These are phyloP conservation scores for Pachypanchax playfairii DNA, from an alignment of 2,113 vertebrate species.

Conservation along the genomic window DNA sequence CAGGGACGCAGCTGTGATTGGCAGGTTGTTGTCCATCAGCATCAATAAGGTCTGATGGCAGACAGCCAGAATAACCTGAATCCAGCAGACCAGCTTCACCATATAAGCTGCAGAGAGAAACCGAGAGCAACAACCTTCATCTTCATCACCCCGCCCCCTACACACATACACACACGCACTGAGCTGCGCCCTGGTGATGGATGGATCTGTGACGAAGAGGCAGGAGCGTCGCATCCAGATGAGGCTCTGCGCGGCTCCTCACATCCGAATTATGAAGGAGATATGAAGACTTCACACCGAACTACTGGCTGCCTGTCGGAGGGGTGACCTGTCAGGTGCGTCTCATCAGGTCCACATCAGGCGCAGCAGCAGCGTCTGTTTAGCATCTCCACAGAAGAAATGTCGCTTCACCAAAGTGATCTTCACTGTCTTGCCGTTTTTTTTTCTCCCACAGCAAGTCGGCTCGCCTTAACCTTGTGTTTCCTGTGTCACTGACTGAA, in stretches of 20 bases:
- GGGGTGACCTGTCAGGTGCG: constrained; percentile 50
- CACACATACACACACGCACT: not conserved
- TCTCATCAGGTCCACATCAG: constrained; percentile 29
- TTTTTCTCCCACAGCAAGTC: constrained; percentile 1
- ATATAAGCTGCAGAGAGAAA: not conserved
- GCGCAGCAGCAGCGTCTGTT: constrained; percentile 34
- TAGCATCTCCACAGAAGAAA: constrained; percentile 27
- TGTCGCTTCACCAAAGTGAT: constrained; percentile 44
- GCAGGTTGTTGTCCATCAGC: no score
- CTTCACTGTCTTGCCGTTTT: constrained; percentile 11
- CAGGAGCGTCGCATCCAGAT: constrained; percentile 23
- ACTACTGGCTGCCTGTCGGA: no score
- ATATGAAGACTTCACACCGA: not conserved
- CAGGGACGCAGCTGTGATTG: no score
- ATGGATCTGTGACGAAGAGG: constrained; percentile 19
- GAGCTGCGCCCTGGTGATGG: constrained; percentile 7
- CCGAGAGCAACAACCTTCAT: constrained; percentile 13
- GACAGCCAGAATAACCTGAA: not conserved
- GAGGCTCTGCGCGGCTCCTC: constrained; percentile 6
- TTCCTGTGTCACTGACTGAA: constrained; percentile 41
- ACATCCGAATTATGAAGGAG: constrained; percentile 23
- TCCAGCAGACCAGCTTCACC: not conserved
- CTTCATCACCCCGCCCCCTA: not conserved
- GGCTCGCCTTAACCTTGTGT: not conserved
- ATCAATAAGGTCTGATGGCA: no score